Conservation (phyloP, 53 echinoderm and acorn worm genomes). For the Zoroaster sp. region DNA sequence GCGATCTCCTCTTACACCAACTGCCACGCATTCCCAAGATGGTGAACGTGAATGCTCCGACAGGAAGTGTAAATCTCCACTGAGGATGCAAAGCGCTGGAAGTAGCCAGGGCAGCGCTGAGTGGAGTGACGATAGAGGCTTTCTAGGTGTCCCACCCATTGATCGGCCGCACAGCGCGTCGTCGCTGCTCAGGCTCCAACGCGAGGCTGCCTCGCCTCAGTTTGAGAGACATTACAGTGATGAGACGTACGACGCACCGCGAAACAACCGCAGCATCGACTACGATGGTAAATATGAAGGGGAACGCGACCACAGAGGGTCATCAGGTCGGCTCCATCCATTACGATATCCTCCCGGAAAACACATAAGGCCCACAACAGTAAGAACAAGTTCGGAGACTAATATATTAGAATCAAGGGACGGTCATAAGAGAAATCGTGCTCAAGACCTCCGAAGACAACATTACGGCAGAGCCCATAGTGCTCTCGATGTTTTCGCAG, state of each 20-base stretch:
- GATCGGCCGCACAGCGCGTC: conserved; percentile 87
- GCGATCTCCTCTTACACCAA: conserved; percentile 26
- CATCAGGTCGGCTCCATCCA: conserved; percentile 46
- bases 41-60: conserved; percentile 16
- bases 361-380: conserved; percentile 62
- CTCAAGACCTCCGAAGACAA: conserved; percentile 70
- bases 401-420: conserved; percentile 71
- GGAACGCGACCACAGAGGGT: conserved; percentile 35
- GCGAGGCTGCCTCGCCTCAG: conserved; percentile 61
- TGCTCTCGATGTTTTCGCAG: conserved; percentile 83
- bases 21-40: conserved; percentile 22
- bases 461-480: conserved; percentile 88
- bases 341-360: conserved; percentile 22
- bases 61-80: conserved; percentile 49
- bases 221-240: conserved; percentile 64
- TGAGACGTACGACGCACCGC: conserved; percentile 71
- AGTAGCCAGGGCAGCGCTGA: conserved; percentile 69
- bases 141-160: conserved; percentile 73
- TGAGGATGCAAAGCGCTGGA: conserved; percentile 41
- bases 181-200: conserved; percentile 75
- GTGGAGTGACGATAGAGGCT: conserved; percentile 60
- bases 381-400: conserved; percentile 80
- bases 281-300: conserved; percentile 48
- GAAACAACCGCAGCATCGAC: conserved; percentile 38
- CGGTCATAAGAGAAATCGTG: conserved; percentile 50